Evolutionary conservation across 2,888 invertebrate species (phyloP).

Genomic region (Trichogramma dendrolimi): DNA sequence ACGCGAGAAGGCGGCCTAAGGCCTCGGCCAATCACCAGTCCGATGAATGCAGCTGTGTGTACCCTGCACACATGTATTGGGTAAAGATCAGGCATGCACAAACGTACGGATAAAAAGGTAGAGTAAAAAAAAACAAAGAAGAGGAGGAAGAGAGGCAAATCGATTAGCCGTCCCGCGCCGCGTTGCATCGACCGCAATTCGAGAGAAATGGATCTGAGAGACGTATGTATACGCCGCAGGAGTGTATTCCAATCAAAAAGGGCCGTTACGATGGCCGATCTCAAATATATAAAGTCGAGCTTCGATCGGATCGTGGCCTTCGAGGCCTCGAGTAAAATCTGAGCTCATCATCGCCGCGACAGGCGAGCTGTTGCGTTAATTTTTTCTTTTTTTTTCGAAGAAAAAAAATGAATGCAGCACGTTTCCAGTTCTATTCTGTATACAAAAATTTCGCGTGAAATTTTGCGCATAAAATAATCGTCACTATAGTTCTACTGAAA

Average conservation of each 20-base stretch:
- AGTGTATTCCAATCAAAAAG: slow-evolving; percentile 17
- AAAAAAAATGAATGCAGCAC: too few relatives aligned
- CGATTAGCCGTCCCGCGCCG: slow-evolving; percentile 40
- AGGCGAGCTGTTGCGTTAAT: too few relatives aligned
- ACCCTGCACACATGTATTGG: slow-evolving; percentile 14
- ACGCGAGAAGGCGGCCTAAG: slow-evolving; percentile 36
- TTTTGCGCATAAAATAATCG: too few relatives aligned
- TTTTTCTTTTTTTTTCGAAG: too few relatives aligned
- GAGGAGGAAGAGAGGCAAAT: slow-evolving; percentile 25
- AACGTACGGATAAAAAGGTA: too few relatives aligned
- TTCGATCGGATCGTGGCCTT: not conserved
- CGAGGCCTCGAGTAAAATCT: too few relatives aligned
- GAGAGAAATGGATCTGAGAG: slow-evolving; percentile 26
- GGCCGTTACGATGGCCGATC: slow-evolving; percentile 47
- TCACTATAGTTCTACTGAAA: too few relatives aligned
- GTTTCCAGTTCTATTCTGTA: too few relatives aligned
- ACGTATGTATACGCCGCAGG: slow-evolving; percentile 4
- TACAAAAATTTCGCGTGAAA: too few relatives aligned
- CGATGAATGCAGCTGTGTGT: slow-evolving; percentile 31
- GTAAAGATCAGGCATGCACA: too few relatives aligned
- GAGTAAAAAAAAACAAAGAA: slow-evolving; percentile 34
- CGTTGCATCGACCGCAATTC: slow-evolving; percentile 39
- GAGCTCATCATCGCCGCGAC: too few relatives aligned
- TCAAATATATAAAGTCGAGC: slow-evolving; percentile 32
- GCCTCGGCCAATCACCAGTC: slow-evolving; percentile 48